Evolutionary conservation across 2,113 vertebrate species (phyloP), one percentile per base, ranked within the genome.

Genomic region (Mustela nigripes): DNA sequence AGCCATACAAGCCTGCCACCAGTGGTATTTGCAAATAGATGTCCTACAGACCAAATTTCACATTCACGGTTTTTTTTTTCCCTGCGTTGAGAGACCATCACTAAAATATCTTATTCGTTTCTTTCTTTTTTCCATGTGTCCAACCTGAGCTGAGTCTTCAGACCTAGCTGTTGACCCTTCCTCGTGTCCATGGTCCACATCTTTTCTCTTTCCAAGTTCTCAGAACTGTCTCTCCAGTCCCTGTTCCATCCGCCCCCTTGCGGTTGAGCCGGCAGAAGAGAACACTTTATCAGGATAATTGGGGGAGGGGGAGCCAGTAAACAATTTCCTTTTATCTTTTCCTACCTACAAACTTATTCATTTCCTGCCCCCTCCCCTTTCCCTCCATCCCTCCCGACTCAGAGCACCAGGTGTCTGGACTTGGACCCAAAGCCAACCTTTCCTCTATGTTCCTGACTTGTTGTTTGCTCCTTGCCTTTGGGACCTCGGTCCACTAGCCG

Each of bases 1-100:
- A 96, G 76, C 63, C 81, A 71, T 39, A 45, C n/a, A 85, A 90
- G 63, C 42, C 71, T 73, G 69, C 39, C 71, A 50, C 94, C 36
- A 93, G 91, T 92, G 58, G 50, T 73, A 92, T 96, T 96, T 96
- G 63, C 69, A 96, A 95, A 80, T 58, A 48, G 53, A 80, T 92
- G 53, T 91, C 60, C 83, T 91, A 81, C 22, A 93, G 89, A 91
- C 36, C 48, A 94, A 65, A 89, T 91, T 91, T 92, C 86, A 87
- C 50, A 89, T 86, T 60, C 58, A 86, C 69, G 31, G 24, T 85
- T 92, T 50, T 96, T 42, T 95, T 96, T 95, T 63, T 86, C 31
- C 9, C 45, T 62, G 33, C 63, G 21, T 71, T 84, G 42, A 97
- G 95, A 96, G 83, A 65, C 33, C 42, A 45, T 31, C 76, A 19